Base-by-base conservation (phyloP, 2,888 invertebrate species). In the Loripinus fragilis region DNA sequence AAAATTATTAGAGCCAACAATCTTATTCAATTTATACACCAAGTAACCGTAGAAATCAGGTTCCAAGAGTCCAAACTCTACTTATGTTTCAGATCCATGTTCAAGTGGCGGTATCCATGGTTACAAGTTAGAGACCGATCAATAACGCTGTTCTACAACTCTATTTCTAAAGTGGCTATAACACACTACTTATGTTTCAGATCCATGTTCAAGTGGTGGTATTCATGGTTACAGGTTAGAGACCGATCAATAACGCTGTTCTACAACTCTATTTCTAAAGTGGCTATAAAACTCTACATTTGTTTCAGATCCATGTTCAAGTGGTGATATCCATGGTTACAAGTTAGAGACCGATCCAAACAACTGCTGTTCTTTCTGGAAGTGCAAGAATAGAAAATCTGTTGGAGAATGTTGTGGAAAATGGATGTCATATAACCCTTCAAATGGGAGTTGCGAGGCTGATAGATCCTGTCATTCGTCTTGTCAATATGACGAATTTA, bases 361-460 rank as follows among this genome's bases (percentile, higher is more conserved):
- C 42, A 80, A 76, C 50, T 86, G 86, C 60, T 81, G 86, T 38
- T 82, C 85, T 2, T 86, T 85, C 71, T 87, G 86, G 86, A 76
- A 82, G 55, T 88, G 88, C 72, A 52, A 83, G 17, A 41, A 72
- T 12, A 80, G 81, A 1, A 64, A 55, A 17, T 78, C 88, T 0
- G 68, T 48, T 30, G 85, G 81, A 0, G 79, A 77, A 30, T 88
- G 88, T 60, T 88, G 88, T 73, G 80, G 81, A 0, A 71, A 80
- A 38, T 81, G 83, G 12, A 71, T 65, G 3, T 66, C 77, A 0
- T 88, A 72, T 52, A 74, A 74, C 67, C 64, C 78, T 2, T 33
- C 52, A 2, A 30, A 52, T 12, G 74, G 81, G 7, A 38, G 30
- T 38, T 87, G 86, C 55, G 74, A 82, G 0, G 71, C 70, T 10